Conservation (phyloP, 2,797 vertebrate species). For the Podargus strigoides region DNA sequence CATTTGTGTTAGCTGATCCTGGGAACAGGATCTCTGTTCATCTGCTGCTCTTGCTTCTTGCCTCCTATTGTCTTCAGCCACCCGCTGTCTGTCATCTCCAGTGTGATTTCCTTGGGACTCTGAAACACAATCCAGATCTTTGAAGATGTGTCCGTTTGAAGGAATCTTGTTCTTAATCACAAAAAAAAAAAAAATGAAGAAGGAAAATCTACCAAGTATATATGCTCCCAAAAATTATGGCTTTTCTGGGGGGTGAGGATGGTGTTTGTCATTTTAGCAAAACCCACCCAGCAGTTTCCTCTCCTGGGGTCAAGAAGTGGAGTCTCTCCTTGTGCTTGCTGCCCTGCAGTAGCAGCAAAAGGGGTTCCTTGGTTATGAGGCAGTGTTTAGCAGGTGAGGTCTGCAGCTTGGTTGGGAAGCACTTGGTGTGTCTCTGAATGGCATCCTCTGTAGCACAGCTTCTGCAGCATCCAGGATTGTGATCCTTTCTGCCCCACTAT, state of each 20-base stretch:
- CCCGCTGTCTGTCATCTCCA: not conserved
- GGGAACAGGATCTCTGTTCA: not conserved
- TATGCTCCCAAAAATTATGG: too few relatives aligned
- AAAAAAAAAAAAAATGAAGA: not conserved
- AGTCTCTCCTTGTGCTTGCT: not conserved
- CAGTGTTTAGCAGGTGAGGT: not conserved
- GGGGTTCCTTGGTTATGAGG: not conserved
- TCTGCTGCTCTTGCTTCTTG: not conserved
- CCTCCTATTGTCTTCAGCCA: not conserved
- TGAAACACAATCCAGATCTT: not conserved
- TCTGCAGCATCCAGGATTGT: not conserved
- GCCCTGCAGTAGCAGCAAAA: rapidly evolving
- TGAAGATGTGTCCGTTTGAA: not conserved
- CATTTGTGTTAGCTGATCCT: not conserved
- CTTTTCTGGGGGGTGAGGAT: not conserved
- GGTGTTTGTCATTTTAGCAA: not conserved
- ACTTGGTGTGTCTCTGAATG: rapidly evolving
- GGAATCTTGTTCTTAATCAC: not conserved
- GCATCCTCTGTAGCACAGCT: not conserved
- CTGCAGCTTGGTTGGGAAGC: too few relatives aligned
- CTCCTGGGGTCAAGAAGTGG: not conserved
- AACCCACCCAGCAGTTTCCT: not conserved
- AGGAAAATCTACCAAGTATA: not conserved
- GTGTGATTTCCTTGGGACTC: not conserved
- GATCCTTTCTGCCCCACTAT: not conserved